Conservation (phyloP, 30 jellyfish, hydroid and myxozoan genomes). For the Cassiopea andromeda region DNA sequence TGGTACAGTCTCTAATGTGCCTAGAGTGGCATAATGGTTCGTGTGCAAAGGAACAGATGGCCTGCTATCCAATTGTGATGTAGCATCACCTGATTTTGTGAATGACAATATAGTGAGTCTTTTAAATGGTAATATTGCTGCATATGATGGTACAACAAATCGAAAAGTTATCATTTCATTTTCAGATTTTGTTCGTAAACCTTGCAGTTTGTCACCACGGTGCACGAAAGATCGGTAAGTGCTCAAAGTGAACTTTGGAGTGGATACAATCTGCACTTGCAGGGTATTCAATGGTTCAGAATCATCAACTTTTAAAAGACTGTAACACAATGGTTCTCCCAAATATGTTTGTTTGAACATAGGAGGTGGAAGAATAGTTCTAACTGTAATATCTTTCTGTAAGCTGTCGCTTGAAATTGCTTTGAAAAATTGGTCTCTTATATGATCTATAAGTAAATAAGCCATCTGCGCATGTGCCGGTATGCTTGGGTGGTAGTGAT, state of each 20-base stretch:
- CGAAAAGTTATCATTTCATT: slow-evolving; percentile 59
- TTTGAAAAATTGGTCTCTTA: slow-evolving; percentile 70
- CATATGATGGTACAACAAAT: slow-evolving; percentile 61
- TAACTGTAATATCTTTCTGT: neutral
- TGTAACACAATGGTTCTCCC: slow-evolving; percentile 67
- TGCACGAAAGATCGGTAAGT: slow-evolving; percentile 64
- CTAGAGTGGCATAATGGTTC: slow-evolving; percentile 37
- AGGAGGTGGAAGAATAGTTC: slow-evolving; percentile 51
- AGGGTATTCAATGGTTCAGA: slow-evolving; percentile 64
- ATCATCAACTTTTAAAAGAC: slow-evolving; percentile 66
- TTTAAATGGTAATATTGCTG: slow-evolving; percentile 44
- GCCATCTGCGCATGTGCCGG: slow-evolving; percentile 89
- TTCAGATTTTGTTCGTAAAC: slow-evolving; percentile 53
- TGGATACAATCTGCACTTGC: slow-evolving; percentile 60
- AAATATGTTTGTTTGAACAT: slow-evolving; percentile 59
- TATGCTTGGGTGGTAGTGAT: slow-evolving; percentile 68
- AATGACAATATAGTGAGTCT: slow-evolving; percentile 59
- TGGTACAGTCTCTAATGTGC: slow-evolving; percentile 52
- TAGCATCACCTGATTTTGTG: slow-evolving; percentile 72
- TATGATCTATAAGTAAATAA: slow-evolving; percentile 66
- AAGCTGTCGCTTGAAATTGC: slow-evolving; percentile 22
- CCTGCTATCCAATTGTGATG: slow-evolving; percentile 71
- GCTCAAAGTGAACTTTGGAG: slow-evolving; percentile 54
- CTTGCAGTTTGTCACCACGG: slow-evolving; percentile 70
- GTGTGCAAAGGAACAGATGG: slow-evolving; percentile 51